Conservation (phyloP, 2,888 invertebrate genomes). For the Apotomis betuletana region DNA sequence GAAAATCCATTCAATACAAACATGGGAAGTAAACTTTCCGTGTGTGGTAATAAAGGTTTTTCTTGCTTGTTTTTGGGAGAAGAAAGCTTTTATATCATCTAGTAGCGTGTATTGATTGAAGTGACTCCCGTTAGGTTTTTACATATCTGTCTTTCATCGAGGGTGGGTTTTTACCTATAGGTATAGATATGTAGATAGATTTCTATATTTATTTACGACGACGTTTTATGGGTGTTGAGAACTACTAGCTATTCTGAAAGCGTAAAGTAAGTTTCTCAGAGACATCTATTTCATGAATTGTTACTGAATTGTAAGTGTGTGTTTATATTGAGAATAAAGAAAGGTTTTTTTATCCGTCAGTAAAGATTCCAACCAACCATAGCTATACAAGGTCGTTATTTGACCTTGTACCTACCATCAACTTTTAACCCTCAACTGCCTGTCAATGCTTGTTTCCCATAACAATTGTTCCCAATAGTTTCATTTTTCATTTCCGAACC, state of each 20-base stretch:
- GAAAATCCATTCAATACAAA: constrained; percentile 57
- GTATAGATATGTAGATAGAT: constrained; percentile 47
- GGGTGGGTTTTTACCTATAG: constrained; percentile 65
- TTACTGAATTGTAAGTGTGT: background rate
- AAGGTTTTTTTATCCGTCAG: too few species aligned
- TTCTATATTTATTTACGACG: constrained; percentile 41
- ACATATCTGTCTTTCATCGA: constrained; percentile 78
- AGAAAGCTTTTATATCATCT: constrained; percentile 79
- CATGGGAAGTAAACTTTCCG: constrained; percentile 54
- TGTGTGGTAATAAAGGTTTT: constrained; percentile 51
- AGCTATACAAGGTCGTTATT: too few species aligned
- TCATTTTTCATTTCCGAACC: too few species aligned
- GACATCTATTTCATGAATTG: constrained; percentile 6
- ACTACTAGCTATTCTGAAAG: constrained; percentile 44
- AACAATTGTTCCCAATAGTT: too few species aligned
- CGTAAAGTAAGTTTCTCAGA: constrained; percentile 7
- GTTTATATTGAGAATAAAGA: background rate
- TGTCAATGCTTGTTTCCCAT: too few species aligned
- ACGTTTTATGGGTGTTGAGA: constrained; percentile 51
- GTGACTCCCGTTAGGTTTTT: constrained; percentile 81
- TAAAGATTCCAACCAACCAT: too few species aligned
- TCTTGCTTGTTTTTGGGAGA: constrained; percentile 53
- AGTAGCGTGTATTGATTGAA: constrained; percentile 83
- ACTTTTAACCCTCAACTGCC: too few species aligned
- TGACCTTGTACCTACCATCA: too few species aligned